Base-by-base conservation (phyloP, 2,797 vertebrate genomes). In the Heteromormyrus szaboi region DNA sequence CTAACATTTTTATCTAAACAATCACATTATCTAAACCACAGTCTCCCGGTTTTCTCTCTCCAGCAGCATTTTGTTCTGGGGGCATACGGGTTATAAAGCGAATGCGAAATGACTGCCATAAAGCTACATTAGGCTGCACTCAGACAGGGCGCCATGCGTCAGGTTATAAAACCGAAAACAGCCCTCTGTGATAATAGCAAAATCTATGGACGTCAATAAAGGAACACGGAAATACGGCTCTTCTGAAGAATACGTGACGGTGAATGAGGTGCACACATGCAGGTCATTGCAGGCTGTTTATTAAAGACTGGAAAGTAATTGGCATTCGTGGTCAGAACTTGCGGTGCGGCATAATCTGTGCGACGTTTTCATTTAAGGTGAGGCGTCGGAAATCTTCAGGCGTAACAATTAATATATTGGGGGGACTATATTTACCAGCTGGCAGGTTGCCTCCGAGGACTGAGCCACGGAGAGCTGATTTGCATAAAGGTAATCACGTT, bases 21-120 rank as follows among this genome's bases (percentile, higher is more conserved):
- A 84, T 87, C 86, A 56, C 56, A 87, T 87, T 87, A 87, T 37
- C 86, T 51, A 87, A 56, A 12, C 25, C 53, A 53, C 81, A 48
- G 48, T 84, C 44, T 84, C 48, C 46, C n/a, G 1, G 46, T 84
- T 84, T 84, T 22, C 81, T 22, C 81, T 84, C 81, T 84, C 41
- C 17, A 51, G 44, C 44, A 51, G 44, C 44, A 48, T 84, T 84
- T 84, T 46, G 9, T 41, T 79, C 65, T 79, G 76, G 76, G 76
- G 76, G 17, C 19, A 17, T 46, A n/a, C 19, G 19, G 33, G 76
- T 79, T 72, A 85, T 17, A 85, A 85, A 85, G 22, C 11, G 22
- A 29, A 29, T 12, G 25, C 6, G 14, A 86, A 86, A 54, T 84
- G 25, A 56, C 22, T 59, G 85, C 33, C 51, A 85, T 51, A 86